Evolutionary conservation across 2,113 vertebrate species (phyloP), one percentile per base, ranked within the genome.

Genomic region (Siniperca knerii): DNA sequence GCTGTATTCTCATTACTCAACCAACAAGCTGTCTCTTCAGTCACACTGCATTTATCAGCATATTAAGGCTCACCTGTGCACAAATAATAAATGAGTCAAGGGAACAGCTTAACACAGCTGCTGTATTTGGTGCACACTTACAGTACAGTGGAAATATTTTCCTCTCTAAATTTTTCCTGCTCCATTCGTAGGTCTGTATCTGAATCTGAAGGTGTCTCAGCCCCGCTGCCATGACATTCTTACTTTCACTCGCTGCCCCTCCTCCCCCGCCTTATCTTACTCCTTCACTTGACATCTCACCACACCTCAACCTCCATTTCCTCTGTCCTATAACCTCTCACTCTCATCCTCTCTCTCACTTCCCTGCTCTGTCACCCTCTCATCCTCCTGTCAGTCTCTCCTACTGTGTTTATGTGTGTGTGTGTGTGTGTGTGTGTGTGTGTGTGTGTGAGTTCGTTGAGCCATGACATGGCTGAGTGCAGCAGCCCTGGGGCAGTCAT

Each of bases 401-500:
- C 44, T 44, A 13, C 50, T 64, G 42, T 75, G 71, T 44, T 33
- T 82, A 20, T 71, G 35, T 76, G 57, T 40, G 16, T 57, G 76
- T 85, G 72, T 81, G 76, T 80, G 82, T 80, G 62, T 77, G 35
- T 60, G 40, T 29, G 66, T 3, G 70, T 20, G 2, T 40, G 42
- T 42, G 48, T 25, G 52, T 44, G 40, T 29, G 66, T 3, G 70
- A 16, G 2, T 76, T 71, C 11, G 12, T 7, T 4, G 12, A 92
- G 83, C 89, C 81, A 44, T 88, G 85, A 83, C 88, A 82, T 83
- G 80, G 89, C 79, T 78, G 82, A 87, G 64, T 86, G 79, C 80
- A 83, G 86, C 48, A 2, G 76, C 81, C 89, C 79, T 79, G 52
- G 78, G 85, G 92, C 83, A 13, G 74, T 90, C 82, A 82, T 92